Evolutionary conservation across 2,888 invertebrate genomes (phyloP), one percentile per base, ranked within the genome.

Genomic region (Ophonus ardosiacus): DNA sequence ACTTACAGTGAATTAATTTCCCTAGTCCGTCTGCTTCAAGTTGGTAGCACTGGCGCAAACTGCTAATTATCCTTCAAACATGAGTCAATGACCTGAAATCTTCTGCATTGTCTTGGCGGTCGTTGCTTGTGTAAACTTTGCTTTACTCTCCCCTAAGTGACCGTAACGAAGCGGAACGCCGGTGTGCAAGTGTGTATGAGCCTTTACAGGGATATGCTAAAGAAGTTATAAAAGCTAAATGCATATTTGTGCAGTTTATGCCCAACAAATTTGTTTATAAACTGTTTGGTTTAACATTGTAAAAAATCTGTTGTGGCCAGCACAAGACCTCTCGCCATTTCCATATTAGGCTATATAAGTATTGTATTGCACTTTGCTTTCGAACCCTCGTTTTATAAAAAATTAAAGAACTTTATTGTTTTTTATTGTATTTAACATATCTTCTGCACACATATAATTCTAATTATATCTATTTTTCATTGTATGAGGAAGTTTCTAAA

Each of bases 91-190:
- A 74, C 71, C 71, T 74, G 51, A 40, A 74, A 74, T 74, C 71
- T 74, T 74, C 43, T 18, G 71, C 43, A 74, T 74, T 74, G 71
- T 74, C 71, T 74, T 74, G 43, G 43, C 43, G 71, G 43, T 31
- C n/a, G 38, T 17, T 17, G 43, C 43, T 18, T 43, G 43, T 74
- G 51, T 74, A 74, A 74, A 74, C 71, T 74, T 74, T 74, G 71
- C 71, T 74, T 74, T 74, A 74, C 71, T 74, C 43, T 40, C 43
- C 71, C 68, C 71, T 74, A 74, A 74, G 71, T 74, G 71, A 74
- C 71, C 71, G 71, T 74, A 74, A 74, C 71, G 71, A 74, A 74
- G 71, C 43, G 71, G 71, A 74, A 74, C 40, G 40, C 15, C 40
- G 18, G 15, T 40, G 40, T 43, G 40, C 18, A 40, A n/a, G 68